phyloP scores from a whole-genome alignment of 2,888 invertebrate genomes.

The Siphonodentalium dalli region DNA sequence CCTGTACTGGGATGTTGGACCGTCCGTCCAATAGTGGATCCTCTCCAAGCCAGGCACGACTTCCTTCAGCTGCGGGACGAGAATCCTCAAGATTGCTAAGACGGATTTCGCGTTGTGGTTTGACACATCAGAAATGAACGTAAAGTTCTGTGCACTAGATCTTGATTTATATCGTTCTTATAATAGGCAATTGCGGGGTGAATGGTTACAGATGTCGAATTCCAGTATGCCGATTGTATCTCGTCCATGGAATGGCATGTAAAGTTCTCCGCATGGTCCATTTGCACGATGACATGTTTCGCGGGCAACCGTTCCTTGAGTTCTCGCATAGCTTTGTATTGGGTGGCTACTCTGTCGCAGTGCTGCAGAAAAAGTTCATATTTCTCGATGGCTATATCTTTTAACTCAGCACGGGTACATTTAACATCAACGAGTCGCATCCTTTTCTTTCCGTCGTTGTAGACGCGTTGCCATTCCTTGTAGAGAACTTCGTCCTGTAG shows the following conservation, averaged over 20 bases:
- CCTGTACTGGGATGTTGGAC: slow-evolving; percentile 30
- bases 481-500: slow-evolving; percentile 8
- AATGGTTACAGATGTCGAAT: slow-evolving; percentile 14
- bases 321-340: slow-evolving; percentile 16
- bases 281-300: slow-evolving; percentile 20
- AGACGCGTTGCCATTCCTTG: slow-evolving; percentile 20
- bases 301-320: slow-evolving; percentile 21
- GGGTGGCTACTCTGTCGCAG: slow-evolving; percentile 7
- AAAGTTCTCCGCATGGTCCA: slow-evolving; percentile 33
- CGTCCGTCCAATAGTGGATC: slow-evolving; percentile 31
- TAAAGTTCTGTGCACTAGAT: slow-evolving; percentile 5
- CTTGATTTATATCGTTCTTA: slow-evolving; percentile 1
- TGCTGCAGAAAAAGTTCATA: slow-evolving; percentile 18
- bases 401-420: slow-evolving; percentile 11
- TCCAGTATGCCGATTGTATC: slow-evolving; percentile 27
- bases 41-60: background rate
- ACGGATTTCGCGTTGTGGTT: slow-evolving; percentile 20
- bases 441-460: slow-evolving; percentile 23
- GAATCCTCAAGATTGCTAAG: slow-evolving; percentile 11
- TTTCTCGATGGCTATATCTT: slow-evolving; percentile 2
- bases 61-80: slow-evolving; percentile 10
- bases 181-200: slow-evolving; percentile 19
- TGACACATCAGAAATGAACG: slow-evolving; percentile 12
- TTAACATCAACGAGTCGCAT: slow-evolving; percentile 20
- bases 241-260: slow-evolving; percentile 15